Evolutionary conservation across 2,113 vertebrate genomes (phyloP).

Genomic region (Euleptes europaea): DNA sequence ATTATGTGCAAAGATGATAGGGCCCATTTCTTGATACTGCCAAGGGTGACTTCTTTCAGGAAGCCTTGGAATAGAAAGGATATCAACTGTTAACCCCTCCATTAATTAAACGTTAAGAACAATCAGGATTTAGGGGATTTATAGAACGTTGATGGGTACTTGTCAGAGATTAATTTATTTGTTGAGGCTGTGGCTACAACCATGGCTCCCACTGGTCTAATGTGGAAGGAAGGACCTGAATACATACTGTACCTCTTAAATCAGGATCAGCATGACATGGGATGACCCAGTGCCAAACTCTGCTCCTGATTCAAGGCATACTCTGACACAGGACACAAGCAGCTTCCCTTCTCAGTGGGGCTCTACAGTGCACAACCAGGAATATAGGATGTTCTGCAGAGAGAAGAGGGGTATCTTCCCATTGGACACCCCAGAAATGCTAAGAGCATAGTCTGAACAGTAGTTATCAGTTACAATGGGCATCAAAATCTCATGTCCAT

Average conservation of each 20-base stretch:
- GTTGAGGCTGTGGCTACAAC: not conserved
- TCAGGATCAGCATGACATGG: not conserved
- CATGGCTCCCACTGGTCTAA: not conserved
- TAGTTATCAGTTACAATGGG: no score
- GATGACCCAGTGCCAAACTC: not conserved
- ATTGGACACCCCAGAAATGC: not conserved
- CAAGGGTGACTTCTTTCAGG: not conserved
- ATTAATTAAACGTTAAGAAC: not conserved
- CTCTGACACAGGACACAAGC: not conserved
- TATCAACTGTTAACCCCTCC: not conserved
- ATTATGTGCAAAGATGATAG: not conserved
- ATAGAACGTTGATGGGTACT: slow-evolving; percentile 1
- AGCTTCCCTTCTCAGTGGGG: not conserved
- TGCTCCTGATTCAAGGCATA: not conserved
- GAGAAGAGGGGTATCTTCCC: not conserved
- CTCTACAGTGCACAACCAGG: no score
- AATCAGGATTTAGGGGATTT: not conserved
- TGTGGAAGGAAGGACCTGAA: not conserved
- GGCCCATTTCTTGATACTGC: not conserved
- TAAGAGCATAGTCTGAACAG: not conserved
- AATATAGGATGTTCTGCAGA: not conserved
- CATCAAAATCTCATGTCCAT: no score
- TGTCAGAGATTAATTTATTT: not conserved
- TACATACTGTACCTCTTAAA: slow-evolving; percentile 7
- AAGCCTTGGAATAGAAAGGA: not conserved